phyloP scores from a whole-genome alignment of 53 echinoderm and acorn worm genomes.

The Paelopatides confundens region DNA sequence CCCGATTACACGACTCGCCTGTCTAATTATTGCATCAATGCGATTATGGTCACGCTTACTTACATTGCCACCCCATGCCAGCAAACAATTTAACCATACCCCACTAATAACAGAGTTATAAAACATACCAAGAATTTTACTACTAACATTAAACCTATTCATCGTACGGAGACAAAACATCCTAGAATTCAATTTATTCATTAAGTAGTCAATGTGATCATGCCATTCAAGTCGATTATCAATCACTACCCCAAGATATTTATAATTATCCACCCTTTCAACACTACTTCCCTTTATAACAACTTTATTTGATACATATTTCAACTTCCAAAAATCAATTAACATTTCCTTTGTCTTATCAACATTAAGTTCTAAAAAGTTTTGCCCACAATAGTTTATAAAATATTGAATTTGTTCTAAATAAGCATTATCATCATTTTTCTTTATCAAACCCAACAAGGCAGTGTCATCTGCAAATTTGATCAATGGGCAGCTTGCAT shows the following conservation, averaged over 20 bases:
- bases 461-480: slow-evolving; percentile 55
- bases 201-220: background rate
- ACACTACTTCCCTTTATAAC: background rate
- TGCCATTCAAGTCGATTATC: background rate
- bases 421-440: slow-evolving; percentile 5
- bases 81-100: background rate
- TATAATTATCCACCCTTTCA: slow-evolving; percentile 22
- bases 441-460: slow-evolving; percentile 11
- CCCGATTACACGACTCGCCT: background rate
- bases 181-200: background rate
- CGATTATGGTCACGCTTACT: background rate
- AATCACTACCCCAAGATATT: slow-evolving; percentile 17
- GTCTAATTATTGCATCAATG: background rate
- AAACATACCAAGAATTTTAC: background rate
- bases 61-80: background rate
- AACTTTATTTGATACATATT: background rate
- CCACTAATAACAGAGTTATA: background rate
- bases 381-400: background rate
- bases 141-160: background rate
- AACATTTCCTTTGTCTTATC: slow-evolving; percentile 11
- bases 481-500: background rate
- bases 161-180: background rate
- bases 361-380: background rate
- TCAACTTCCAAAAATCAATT: background rate
- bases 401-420: background rate